phyloP scores from a whole-genome alignment of 2,113 vertebrate species.

The human region GRCh38 chr5:8836001-8836500 shows the following conservation, averaged over 20 bases:
- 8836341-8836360: neutral
- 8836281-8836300: neutral
- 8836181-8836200: neutral
- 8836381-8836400: neutral
- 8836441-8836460: neutral
- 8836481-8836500: accelerated
- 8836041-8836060: too few species aligned
- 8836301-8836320: neutral
- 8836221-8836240: neutral
- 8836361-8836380: neutral
- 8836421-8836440: neutral
- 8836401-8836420: neutral
- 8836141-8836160: neutral
- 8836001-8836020: neutral
- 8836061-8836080: neutral
- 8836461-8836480: neutral
- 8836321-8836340: too few species aligned
- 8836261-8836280: neutral
- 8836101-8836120: neutral
- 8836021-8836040: neutral
- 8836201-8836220: neutral
- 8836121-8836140: neutral
- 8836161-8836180: neutral
- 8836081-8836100: accelerated
- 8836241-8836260: neutral